Conservation (phyloP, 2,797 vertebrate genomes). For the Fistularia commersonii region DNA sequence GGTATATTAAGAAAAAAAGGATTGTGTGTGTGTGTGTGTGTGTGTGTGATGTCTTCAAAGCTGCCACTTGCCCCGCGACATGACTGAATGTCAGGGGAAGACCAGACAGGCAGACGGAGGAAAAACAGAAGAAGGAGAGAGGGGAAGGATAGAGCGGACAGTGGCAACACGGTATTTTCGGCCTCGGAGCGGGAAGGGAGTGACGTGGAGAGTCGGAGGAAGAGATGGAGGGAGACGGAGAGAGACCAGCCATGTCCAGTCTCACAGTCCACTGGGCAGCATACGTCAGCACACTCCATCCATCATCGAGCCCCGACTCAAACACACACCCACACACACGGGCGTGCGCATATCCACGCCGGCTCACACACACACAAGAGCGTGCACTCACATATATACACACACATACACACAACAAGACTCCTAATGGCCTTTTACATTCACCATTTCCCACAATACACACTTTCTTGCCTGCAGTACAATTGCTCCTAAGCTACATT, state of each 20-base stretch:
- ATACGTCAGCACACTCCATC: constrained; percentile 74
- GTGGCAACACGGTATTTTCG: constrained; percentile 62
- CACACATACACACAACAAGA: constrained; percentile 35
- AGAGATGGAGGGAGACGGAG: constrained; percentile 56
- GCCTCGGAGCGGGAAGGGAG: constrained; percentile 66
- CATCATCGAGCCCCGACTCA: constrained; percentile 60
- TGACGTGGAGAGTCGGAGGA: constrained; percentile 43
- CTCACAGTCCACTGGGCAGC: constrained; percentile 74
- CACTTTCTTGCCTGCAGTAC: constrained; percentile 42
- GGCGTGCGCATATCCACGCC: constrained; percentile 8
- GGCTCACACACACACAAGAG: constrained; percentile 33
- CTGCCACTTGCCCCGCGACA: constrained; percentile 41
- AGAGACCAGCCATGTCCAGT: constrained; percentile 76
- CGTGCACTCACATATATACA: too few species aligned
- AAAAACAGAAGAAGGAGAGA: constrained; percentile 10
- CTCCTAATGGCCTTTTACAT: constrained; percentile 71
- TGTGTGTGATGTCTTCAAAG: constrained; percentile 39
- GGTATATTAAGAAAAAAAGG: constrained; percentile 42
- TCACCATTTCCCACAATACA: constrained; percentile 66
- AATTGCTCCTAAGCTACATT: constrained; percentile 54
- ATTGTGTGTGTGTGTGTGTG: constrained; percentile 2
- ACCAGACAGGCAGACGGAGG: constrained; percentile 1
- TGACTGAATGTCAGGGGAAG: constrained; percentile 48
- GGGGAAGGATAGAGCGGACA: constrained; percentile 33
- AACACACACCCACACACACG: constrained; percentile 19